Evolutionary conservation across 2,113 vertebrate genomes (phyloP).

Genomic region (Tor tambroides): DNA sequence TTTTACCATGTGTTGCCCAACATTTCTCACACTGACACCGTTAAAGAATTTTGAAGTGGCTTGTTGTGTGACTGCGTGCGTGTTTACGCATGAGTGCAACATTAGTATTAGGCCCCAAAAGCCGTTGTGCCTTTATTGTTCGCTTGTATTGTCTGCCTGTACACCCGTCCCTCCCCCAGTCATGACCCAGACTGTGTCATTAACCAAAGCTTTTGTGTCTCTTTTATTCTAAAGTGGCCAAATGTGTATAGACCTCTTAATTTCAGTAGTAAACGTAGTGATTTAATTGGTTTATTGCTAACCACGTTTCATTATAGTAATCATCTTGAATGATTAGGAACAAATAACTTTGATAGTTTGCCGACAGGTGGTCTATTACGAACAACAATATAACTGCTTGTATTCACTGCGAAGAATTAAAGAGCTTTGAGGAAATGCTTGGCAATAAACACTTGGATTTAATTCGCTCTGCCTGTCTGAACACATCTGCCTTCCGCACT

Average conservation of each 20-base stretch:
- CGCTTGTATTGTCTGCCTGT: background rate
- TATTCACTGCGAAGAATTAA: background rate
- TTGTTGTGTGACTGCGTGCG: slow-evolving; percentile 1
- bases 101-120: background rate
- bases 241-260: slow-evolving; percentile 26
- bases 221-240: slow-evolving; percentile 9
- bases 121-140: slow-evolving; percentile 15
- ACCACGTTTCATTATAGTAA: background rate
- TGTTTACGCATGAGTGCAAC: slow-evolving; percentile 31
- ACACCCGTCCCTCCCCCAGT: slow-evolving; percentile 31
- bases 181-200: slow-evolving; percentile 42
- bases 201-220: slow-evolving; percentile 15
- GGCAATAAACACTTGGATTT: slow-evolving; percentile 19
- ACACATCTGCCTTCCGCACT: slow-evolving; percentile 35
- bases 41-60: background rate
- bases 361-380: slow-evolving; percentile 11
- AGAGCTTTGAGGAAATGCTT: slow-evolving; percentile 24
- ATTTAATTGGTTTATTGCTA: background rate
- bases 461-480: slow-evolving; percentile 42
- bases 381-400: slow-evolving; percentile 1
- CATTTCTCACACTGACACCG: slow-evolving; percentile 15
- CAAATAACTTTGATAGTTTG: slow-evolving; percentile 20
- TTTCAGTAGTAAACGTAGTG: slow-evolving; percentile 23
- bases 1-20: background rate
- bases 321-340: slow-evolving; percentile 2